These are phyloP conservation scores for Proteles cristata DNA, from an alignment of 2,113 vertebrate species.

Conservation along the genomic window DNA sequence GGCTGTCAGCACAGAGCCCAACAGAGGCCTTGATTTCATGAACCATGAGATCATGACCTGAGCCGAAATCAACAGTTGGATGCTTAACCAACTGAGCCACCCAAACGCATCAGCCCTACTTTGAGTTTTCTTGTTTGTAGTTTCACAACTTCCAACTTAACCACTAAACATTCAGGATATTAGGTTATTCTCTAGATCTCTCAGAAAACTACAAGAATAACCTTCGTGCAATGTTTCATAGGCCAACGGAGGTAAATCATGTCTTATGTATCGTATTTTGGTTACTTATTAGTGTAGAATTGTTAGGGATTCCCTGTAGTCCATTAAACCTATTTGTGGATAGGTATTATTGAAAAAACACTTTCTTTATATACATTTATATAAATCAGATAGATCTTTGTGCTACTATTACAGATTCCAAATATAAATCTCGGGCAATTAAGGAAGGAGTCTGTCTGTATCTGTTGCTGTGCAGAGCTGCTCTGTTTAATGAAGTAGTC, in stretches of 20 bases:
- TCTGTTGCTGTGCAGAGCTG: neutral
- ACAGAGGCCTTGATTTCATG: no score
- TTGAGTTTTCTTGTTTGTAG: conserved; percentile 23
- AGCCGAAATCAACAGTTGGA: no score
- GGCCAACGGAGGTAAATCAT: neutral
- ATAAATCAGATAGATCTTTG: neutral
- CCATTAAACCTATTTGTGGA: neutral
- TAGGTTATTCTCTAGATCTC: neutral
- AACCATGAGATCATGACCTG: no score
- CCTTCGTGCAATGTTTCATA: neutral
- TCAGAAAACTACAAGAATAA: neutral
- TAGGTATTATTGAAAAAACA: neutral
- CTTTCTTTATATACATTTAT: neutral
- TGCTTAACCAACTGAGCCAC: no score
- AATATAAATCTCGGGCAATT: neutral
- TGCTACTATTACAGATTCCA: neutral
- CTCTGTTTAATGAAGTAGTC: neutral
- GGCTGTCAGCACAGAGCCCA: no score
- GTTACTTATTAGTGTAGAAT: neutral
- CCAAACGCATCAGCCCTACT: neutral
- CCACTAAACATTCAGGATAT: neutral
- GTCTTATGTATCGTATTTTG: neutral
- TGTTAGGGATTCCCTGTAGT: neutral
- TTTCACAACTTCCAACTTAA: neutral
- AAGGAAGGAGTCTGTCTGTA: neutral